Conservation (phyloP, 2,888 invertebrate genomes). For the Ptilodon capucinus region DNA sequence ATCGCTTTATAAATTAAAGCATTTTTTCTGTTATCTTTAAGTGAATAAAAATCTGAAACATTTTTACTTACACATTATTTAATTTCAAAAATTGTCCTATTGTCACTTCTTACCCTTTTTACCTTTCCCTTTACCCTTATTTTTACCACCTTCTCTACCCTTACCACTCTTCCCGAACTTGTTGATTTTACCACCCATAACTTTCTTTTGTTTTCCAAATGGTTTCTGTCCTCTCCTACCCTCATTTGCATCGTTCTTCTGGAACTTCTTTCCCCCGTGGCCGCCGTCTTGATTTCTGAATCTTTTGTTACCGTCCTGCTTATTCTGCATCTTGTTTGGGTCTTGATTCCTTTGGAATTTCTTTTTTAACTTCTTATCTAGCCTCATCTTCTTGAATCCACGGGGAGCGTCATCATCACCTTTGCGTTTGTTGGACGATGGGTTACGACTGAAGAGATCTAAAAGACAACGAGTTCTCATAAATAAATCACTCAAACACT, state of each 20-base stretch:
- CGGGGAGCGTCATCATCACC: constrained; percentile 57
- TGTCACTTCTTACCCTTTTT: constrained; percentile 37
- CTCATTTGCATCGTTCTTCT: constrained; percentile 30
- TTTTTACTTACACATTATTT: constrained; percentile 14
- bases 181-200: constrained; percentile 69
- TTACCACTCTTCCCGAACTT: constrained; percentile 50
- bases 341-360: constrained; percentile 57
- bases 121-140: constrained; percentile 52
- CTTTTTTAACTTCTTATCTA: constrained; percentile 68
- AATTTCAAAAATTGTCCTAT: constrained; percentile 13
- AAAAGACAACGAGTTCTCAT: constrained; percentile 21
- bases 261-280: constrained; percentile 35
- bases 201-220: constrained; percentile 58
- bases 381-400: constrained; percentile 73
- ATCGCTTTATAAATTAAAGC: too few relatives aligned
- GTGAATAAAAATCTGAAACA: constrained; percentile 13
- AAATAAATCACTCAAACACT: too few relatives aligned
- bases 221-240: constrained; percentile 28
- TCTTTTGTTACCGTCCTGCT: constrained; percentile 38
- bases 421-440: constrained; percentile 60
- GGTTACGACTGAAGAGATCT: constrained; percentile 67
- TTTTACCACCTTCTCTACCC: constrained; percentile 33
- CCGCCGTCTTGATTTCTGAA: constrained; percentile 39
- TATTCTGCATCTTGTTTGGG: constrained; percentile 25
- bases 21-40: constrained; percentile 5